Percentiles rank a stretch among this genome's conserved stretches.
Conservation (phyloP, 2,113 vertebrate species). For the Muntiacus muntjak region DNA sequence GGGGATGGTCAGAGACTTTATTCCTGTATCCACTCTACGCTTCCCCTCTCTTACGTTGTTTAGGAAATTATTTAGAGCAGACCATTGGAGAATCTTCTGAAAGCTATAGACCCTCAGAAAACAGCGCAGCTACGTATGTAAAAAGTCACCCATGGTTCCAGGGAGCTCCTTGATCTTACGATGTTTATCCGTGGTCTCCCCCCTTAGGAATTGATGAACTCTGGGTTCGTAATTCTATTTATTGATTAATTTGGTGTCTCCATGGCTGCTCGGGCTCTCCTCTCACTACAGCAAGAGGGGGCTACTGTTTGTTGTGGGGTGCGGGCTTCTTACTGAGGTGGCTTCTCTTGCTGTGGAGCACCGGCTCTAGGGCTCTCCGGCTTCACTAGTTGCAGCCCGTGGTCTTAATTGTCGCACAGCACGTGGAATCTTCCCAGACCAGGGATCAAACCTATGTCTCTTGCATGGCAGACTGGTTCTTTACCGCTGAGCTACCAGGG, state of each 20-base stretch:
- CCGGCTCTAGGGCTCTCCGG: rapidly evolving
- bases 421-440: background rate
- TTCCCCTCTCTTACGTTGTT: background rate
- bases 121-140: rapidly evolving
- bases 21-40: rapidly evolving
- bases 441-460: background rate
- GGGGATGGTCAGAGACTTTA: no score
- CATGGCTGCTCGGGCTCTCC: background rate
- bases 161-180: rapidly evolving
- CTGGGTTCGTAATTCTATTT: background rate
- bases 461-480: background rate
- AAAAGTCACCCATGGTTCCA: background rate
- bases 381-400: background rate
- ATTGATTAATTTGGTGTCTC: background rate
- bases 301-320: background rate
- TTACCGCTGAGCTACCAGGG: background rate
- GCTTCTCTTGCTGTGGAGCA: background rate
- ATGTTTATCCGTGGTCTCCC: rapidly evolving
- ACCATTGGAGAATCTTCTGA: background rate
- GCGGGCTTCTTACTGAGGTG: rapidly evolving
- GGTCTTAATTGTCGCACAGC: background rate
- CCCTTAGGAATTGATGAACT: background rate
- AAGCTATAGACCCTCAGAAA: background rate
- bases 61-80: background rate
- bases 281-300: background rate